A percentile compares a stretch with the other conserved stretches of the same genome.
Conservation (phyloP, 2,113 vertebrate species). For the Lepisosteus oculatus region DNA sequence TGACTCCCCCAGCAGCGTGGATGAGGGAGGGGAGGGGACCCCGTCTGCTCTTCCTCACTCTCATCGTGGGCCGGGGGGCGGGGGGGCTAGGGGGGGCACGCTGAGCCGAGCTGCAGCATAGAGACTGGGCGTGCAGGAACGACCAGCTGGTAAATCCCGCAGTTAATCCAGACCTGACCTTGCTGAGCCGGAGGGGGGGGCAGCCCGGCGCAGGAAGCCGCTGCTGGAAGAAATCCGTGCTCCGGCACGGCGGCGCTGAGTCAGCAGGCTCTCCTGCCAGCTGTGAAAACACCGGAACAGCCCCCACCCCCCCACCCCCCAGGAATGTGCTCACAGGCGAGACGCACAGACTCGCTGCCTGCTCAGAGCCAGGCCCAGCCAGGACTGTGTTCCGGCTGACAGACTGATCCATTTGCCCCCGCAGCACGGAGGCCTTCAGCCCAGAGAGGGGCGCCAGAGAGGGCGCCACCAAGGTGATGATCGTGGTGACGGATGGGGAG, state of each 20-base stretch:
- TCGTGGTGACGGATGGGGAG: slow-evolving; percentile 93
- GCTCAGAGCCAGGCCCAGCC: no score
- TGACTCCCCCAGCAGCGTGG: no score
- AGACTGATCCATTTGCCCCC: neutral
- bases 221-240: no score
- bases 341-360: no score
- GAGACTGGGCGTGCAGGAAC: slow-evolving; percentile 56
- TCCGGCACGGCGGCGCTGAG: no score
- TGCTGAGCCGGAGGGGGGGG: slow-evolving; percentile 66
- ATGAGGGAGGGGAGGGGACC: no score
- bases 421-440: slow-evolving; percentile 89
- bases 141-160: no score
- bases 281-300: slow-evolving; percentile 54
- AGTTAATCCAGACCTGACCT: no score
- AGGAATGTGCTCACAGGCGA: no score
- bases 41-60: neutral
- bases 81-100: slow-evolving; percentile 34
- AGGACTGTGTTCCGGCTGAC: no score
- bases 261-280: slow-evolving; percentile 35
- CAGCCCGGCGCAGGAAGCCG: neutral
- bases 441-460: slow-evolving; percentile 71
- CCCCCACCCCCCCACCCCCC: no score
- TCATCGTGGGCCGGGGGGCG: slow-evolving; percentile 25
- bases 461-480: slow-evolving; percentile 82
- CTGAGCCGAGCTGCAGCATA: slow-evolving; percentile 31